Base-by-base conservation (phyloP, 2,888 invertebrate genomes). In the Hesperia comma region DNA sequence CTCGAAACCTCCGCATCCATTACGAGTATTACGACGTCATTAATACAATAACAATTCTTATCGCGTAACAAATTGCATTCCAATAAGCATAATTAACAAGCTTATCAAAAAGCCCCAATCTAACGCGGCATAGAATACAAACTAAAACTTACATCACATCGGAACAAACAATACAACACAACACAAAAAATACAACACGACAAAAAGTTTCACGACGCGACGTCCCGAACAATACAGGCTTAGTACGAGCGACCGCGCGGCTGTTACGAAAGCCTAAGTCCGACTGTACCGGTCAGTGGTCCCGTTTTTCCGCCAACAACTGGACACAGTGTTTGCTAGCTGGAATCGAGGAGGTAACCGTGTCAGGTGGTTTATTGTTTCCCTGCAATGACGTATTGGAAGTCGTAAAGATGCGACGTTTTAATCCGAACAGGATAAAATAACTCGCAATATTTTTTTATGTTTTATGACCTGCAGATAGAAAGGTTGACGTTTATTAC, bases 201-300 rank as follows among this genome's bases (percentile, higher is more conserved):
- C 37, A 55, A 63, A 46, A 55, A 8, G 21, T 40, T 19, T 53
- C 12, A 15, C 51, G 33, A n/a, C 41, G 14, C 21, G 33, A 43
- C 10, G 37, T 63, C 55, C 21, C 46, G 63, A 63, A 63, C 55
- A 43, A 63, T 26, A 37, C 41, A 17, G 61, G 53, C 54, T 61
- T 54, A 54, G 54, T 10, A 54, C 63, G 56, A 3, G 56, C 56
- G 63, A n/a, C 19, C 63, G 56, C 4, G 56, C 56, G 63, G 19
- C 19, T 46, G 56, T 56, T 43, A 33, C 63, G 26, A 63, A 56
- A 49, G 63, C 63, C 40, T 63, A 56, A 63, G 57, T 15, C 63
- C 6, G 63, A 71, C 71, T 71, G 68, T 55, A 57, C 55, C 63
- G 63, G 69, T 68, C 66, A 63, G 51, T 49, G 67, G 61, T 69